Conservation (phyloP, 2,797 vertebrate species). For the Halcyon smyrnensis region DNA sequence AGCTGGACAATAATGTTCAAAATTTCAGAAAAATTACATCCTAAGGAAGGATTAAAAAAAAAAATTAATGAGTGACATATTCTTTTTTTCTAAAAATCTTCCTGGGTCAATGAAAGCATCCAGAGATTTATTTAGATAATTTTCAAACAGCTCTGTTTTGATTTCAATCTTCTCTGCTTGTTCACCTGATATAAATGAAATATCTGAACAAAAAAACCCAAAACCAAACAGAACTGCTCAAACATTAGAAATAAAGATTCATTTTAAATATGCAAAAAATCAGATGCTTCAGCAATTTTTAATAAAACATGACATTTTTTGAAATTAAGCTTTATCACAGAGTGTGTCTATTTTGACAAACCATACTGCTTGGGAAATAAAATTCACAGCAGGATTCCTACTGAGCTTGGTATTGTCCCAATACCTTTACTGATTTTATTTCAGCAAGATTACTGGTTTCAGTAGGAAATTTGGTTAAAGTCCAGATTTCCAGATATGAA, state of each 20-base stretch:
- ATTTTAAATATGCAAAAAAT: neutral
- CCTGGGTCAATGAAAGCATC: neutral
- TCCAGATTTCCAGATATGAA: neutral
- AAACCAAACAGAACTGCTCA: neutral
- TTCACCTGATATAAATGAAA: neutral
- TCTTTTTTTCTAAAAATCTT: neutral
- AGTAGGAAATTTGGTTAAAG: neutral
- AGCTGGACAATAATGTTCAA: neutral
- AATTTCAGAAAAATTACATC: neutral
- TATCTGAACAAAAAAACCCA: neutral
- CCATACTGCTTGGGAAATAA: neutral
- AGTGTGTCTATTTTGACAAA: neutral
- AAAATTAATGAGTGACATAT: rapidly evolving
- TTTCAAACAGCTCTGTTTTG: neutral
- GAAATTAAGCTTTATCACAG: neutral
- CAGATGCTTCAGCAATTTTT: neutral
- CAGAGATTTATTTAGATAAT: neutral
- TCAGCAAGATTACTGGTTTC: neutral
- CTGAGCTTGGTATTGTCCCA: neutral
- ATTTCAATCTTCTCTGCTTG: neutral
- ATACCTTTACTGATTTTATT: neutral
- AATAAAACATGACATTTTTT: neutral
- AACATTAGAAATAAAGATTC: neutral
- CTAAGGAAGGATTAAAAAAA: neutral
- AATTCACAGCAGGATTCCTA: neutral